These are phyloP conservation scores for Mamestra configurata DNA, from an alignment of 1,140 invertebrate genomes.

Conservation along the genomic window DNA sequence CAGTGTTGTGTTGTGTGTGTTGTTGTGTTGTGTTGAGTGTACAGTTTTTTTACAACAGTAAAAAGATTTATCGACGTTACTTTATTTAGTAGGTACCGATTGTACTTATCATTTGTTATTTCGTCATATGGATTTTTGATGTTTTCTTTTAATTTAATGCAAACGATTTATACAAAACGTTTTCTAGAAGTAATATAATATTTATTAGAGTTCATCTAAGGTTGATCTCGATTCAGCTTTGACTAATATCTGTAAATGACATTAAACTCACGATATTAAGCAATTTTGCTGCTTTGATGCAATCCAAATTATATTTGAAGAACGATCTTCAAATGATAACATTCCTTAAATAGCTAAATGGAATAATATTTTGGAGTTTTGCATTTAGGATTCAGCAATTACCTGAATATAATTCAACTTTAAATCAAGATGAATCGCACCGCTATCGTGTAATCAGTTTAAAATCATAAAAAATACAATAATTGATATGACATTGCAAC, in stretches of 20 bases:
- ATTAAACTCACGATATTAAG: constrained; percentile 17
- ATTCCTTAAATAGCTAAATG: constrained; percentile 14
- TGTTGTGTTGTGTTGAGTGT: no score
- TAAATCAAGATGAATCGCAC: neutral
- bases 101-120: no score
- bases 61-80: no score
- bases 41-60: no score
- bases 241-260: constrained; percentile 10
- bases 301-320: constrained; percentile 23
- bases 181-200: no score
- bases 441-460: neutral
- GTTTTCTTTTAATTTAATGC: no score
- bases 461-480: neutral
- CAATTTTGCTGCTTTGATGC: constrained; percentile 23
- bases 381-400: neutral
- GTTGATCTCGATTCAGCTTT: constrained; percentile 31
- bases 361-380: constrained; percentile 3
- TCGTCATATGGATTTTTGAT: no score
- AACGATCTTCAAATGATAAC: constrained; percentile 13
- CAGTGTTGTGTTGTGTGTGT: no score
- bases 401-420: neutral
- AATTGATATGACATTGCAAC: neutral
- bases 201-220: constrained; percentile 12
- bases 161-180: no score
- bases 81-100: no score